Conservation (phyloP, 1,140 invertebrate species). For the Stenopsyche tienmushanensis region DNA sequence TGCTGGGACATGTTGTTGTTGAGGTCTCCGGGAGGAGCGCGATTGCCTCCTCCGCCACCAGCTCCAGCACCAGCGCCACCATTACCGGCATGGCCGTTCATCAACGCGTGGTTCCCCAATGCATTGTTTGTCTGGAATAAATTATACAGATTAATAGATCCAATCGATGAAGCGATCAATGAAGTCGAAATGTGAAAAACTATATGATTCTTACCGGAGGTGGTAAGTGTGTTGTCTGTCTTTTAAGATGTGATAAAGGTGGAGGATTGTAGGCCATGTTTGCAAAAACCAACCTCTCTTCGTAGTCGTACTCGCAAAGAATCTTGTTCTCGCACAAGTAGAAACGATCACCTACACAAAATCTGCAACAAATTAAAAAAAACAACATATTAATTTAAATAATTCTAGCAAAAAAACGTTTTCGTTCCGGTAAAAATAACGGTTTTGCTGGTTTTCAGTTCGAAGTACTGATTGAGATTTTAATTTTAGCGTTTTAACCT, state of each 20-base stretch:
- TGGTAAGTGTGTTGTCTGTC: conserved; percentile 67
- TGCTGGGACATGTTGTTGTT: conserved; percentile 57
- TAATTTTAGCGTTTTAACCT: too few relatives aligned
- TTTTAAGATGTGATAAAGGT: conserved; percentile 81
- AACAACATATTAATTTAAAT: not conserved
- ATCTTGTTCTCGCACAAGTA: conserved; percentile 97
- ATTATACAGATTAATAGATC: not conserved
- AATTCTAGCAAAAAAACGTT: too few relatives aligned
- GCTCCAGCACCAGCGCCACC: conserved; percentile 1
- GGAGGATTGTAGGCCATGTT: conserved; percentile 90
- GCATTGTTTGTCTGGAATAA: conserved; percentile 50
- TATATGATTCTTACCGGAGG: conserved; percentile 48
- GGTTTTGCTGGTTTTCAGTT: too few relatives aligned
- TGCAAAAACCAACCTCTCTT: conserved; percentile 87
- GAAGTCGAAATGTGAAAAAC: not conserved
- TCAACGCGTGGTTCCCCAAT: conserved; percentile 47
- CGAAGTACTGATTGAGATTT: too few relatives aligned
- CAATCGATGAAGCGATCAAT: not conserved
- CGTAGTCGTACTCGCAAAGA: conserved; percentile 96
- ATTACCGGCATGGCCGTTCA: conserved; percentile 47
- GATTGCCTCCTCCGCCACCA: conserved; percentile 39
- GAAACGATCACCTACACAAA: conserved; percentile 95
- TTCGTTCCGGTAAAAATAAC: too few relatives aligned
- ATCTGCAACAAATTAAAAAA: conserved; percentile 61
- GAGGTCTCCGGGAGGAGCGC: conserved; percentile 49